These are phyloP conservation scores for Microctonus aethiopoides DNA, from an alignment of 2,888 invertebrate species.

Conservation along the genomic window DNA sequence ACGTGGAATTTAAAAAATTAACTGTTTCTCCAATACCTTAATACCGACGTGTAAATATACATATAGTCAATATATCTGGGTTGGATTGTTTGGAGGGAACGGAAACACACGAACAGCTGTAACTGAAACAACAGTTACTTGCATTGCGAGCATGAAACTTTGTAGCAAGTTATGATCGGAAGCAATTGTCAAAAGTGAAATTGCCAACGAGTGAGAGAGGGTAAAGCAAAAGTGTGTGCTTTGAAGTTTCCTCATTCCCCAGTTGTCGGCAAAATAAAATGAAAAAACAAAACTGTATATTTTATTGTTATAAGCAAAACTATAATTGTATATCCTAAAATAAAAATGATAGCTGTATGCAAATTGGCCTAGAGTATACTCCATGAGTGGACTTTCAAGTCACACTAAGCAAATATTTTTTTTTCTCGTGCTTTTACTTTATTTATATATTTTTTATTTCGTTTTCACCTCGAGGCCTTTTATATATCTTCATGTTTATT, in stretches of 20 bases:
- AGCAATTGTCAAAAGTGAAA: conserved; percentile 3
- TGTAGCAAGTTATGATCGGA: conserved; percentile 9
- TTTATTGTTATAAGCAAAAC: conserved; percentile 23
- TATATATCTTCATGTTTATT: not conserved
- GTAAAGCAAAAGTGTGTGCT: not conserved
- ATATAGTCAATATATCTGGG: not conserved
- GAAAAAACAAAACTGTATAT: conserved; percentile 13
- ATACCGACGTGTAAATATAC: not conserved
- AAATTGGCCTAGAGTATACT: conserved; percentile 25
- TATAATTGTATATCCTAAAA: conserved; percentile 38
- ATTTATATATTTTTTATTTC: not conserved
- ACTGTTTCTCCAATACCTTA: not conserved
- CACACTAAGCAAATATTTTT: conserved; percentile 16
- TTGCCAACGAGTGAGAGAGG: not conserved
- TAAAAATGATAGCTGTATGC: conserved; percentile 36
- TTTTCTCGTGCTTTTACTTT: not conserved
- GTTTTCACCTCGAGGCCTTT: conserved; percentile 5
- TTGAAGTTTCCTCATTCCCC: conserved; percentile 18
- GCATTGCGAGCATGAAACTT: not conserved
- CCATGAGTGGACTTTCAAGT: conserved; percentile 21
- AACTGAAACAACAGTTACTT: conserved; percentile 11
- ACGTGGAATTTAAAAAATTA: conserved; percentile 14
- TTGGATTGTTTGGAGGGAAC: not conserved
- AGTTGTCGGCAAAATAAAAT: conserved; percentile 11
- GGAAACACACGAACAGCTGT: not conserved